Base-by-base conservation (phyloP, 2,888 invertebrate genomes). In the Tiphia femorata region DNA sequence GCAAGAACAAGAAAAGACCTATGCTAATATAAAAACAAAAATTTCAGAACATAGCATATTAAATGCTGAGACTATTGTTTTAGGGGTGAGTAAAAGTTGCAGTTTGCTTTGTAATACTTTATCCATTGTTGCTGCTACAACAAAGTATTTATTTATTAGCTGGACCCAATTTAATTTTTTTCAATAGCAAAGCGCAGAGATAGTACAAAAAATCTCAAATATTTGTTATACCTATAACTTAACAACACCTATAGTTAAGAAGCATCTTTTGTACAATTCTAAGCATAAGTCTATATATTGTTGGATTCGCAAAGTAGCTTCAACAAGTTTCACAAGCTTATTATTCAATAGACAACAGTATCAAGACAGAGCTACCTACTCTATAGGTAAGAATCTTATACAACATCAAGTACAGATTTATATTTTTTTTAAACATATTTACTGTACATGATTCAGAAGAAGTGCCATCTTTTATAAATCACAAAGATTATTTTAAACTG, bases 281-380 rank as follows among this genome's bases (percentile, higher is more conserved):
- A 41, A 75, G 33, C 70, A 78, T 33, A 72, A 71, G 30, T 69
- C 73, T 5, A 48, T 84, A 6, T 84, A 80, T 30, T 84, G 84
- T 51, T 84, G 83, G 83, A 81, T 84, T 20, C 74, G 82, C 56
- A 83, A 84, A 69, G 74, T 77, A 6, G 84, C 79, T 4, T 84
- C 84, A 0, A 81, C 83, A 7, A 83, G 80, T 64, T 82, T 84
- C 50, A 82, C 79, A 5, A 82, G 83, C 64, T 64, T 84, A 21
- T 83, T n/a, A n/a, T n/a, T n/a, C n/a, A n/a, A n/a, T n/a, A n/a
- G n/a, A n/a, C n/a, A n/a, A n/a, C n/a, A n/a, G n/a, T n/a, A n/a
- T n/a, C n/a, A n/a, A n/a, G n/a, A n/a, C n/a, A n/a, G n/a, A n/a
- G n/a, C n/a, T n/a, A n/a, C n/a, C n/a, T n/a, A n/a, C n/a, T n/a